phyloP scores from a whole-genome alignment of 2,113 vertebrate species.

The Ptilonorhynchus violaceus region DNA sequence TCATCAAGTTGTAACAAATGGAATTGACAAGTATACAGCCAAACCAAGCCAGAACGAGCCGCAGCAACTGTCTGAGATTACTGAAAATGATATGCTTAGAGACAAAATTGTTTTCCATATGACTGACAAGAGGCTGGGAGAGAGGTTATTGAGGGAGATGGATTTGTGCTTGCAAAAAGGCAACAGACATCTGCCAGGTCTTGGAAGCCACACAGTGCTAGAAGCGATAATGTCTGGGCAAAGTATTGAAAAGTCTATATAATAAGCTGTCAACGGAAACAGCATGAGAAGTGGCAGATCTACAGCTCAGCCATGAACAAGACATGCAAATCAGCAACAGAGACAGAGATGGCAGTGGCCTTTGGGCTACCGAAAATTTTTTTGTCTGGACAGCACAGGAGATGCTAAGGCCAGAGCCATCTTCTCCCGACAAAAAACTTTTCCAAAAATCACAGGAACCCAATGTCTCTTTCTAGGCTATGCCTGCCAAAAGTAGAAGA shows the following conservation, averaged over 20 bases:
- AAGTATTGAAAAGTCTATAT: background rate
- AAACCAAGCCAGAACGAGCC: background rate
- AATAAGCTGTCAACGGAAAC: background rate
- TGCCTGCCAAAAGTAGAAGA: background rate
- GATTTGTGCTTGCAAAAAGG: background rate
- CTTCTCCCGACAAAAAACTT: background rate
- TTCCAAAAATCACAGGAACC: background rate
- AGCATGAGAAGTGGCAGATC: background rate
- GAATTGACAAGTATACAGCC: background rate
- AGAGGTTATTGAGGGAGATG: conserved; percentile 7
- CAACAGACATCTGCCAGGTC: background rate
- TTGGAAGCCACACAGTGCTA: background rate
- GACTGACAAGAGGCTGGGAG: conserved; percentile 2
- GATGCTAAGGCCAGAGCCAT: background rate
- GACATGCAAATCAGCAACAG: background rate
- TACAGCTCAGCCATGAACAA: background rate
- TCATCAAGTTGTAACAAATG: conserved; percentile 12
- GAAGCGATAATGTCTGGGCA: background rate
- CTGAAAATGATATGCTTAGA: conserved; percentile 20
- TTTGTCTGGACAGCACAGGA: background rate
- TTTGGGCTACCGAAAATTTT: background rate
- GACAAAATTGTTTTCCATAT: conserved; percentile 8
- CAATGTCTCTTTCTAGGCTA: background rate
- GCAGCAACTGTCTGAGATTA: conserved; percentile 4
- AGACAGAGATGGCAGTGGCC: background rate